Evolutionary conservation across 2,797 vertebrate species (phyloP).

Genomic region (Pantherophis alleghaniensis): DNA sequence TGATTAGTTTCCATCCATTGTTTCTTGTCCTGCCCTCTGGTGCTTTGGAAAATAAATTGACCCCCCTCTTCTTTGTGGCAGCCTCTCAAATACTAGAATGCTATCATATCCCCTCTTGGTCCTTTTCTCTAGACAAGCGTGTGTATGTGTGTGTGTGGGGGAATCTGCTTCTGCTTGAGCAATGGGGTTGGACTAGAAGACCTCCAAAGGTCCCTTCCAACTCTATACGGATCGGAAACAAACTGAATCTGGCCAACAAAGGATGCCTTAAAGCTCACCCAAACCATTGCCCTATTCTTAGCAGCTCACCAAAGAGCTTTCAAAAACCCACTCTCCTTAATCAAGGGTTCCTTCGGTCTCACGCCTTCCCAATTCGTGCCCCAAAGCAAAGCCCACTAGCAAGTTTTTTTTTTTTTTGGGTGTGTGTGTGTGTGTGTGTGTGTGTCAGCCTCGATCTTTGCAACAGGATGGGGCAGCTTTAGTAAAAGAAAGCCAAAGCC

Average conservation of each 20-base stretch:
- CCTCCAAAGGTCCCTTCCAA: background rate
- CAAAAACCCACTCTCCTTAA: background rate
- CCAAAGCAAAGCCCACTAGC: background rate
- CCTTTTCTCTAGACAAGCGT: too few species aligned
- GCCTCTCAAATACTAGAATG: too few species aligned
- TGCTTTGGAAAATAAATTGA: too few species aligned
- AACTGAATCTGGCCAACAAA: background rate
- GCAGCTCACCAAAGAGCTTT: too few species aligned
- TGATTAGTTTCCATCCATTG: too few species aligned
- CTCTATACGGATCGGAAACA: background rate
- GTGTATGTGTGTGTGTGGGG: too few species aligned
- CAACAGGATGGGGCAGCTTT: too few species aligned
- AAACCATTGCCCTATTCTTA: too few species aligned
- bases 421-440: background rate
- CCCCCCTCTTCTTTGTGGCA: too few species aligned
- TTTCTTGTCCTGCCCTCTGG: too few species aligned
- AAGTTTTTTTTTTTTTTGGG: background rate
- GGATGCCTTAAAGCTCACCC: background rate
- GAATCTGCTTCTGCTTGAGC: background rate
- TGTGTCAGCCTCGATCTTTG: background rate
- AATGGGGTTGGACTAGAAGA: background rate
- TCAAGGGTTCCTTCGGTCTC: background rate
- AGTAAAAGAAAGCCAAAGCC: too few species aligned
- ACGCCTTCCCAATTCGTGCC: background rate
- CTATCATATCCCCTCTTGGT: too few species aligned